phyloP scores from a whole-genome alignment of 2,888 invertebrate species.

The Perdita meconis region DNA sequence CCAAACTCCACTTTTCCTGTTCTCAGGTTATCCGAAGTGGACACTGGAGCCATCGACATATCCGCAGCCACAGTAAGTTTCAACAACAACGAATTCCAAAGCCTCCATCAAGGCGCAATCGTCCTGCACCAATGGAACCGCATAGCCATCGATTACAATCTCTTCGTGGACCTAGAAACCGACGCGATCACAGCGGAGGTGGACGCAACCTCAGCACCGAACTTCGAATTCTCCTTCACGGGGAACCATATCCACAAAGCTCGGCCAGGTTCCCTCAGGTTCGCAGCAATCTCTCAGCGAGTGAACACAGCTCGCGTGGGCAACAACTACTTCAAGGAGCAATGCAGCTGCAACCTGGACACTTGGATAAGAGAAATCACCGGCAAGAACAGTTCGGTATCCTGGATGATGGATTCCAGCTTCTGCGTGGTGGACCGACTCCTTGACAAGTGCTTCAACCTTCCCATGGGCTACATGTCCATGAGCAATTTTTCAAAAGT shows the following conservation, averaged over 20 bases:
- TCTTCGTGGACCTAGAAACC: slow-evolving; percentile 86
- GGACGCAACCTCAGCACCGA: slow-evolving; percentile 81
- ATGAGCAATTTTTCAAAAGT: slow-evolving; percentile 87
- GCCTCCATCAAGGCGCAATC: slow-evolving; percentile 87
- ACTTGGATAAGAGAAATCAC: slow-evolving; percentile 86
- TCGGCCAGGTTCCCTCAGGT: slow-evolving; percentile 86
- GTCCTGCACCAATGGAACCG: slow-evolving; percentile 88
- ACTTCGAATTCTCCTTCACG: slow-evolving; percentile 85
- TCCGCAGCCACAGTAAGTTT: slow-evolving; percentile 87
- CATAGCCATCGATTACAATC: slow-evolving; percentile 88
- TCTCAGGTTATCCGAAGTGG: slow-evolving; percentile 88
- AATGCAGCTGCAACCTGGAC: slow-evolving; percentile 88
- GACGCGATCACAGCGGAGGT: slow-evolving; percentile 86
- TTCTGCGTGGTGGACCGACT: slow-evolving; percentile 87
- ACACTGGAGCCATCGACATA: slow-evolving; percentile 87
- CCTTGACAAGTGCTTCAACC: slow-evolving; percentile 88
- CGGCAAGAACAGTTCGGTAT: slow-evolving; percentile 84
- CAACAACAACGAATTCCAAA: slow-evolving; percentile 87
- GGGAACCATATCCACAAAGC: slow-evolving; percentile 87
- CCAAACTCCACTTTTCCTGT: not conserved
- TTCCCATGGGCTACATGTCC: slow-evolving; percentile 87
- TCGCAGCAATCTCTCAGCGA: slow-evolving; percentile 86
- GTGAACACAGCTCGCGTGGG: slow-evolving; percentile 85
- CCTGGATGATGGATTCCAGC: slow-evolving; percentile 85
- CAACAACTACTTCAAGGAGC: slow-evolving; percentile 87